These are phyloP conservation scores for Eudemis profundana DNA, from an alignment of 2,888 invertebrate genomes.

Conservation along the genomic window DNA sequence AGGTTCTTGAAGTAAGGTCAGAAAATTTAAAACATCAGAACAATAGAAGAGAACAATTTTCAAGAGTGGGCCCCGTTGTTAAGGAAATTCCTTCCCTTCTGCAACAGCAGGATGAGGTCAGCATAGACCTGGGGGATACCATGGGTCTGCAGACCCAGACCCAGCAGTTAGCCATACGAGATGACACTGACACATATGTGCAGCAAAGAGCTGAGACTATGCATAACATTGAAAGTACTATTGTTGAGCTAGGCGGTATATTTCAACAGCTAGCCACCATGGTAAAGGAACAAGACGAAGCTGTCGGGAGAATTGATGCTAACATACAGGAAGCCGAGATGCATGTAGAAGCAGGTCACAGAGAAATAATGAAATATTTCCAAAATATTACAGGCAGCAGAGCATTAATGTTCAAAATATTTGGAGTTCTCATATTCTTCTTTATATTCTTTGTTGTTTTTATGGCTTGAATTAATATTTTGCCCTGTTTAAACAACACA, in stretches of 20 bases:
- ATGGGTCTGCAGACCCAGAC: slow-evolving; percentile 76
- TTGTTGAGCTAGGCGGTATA: slow-evolving; percentile 99
- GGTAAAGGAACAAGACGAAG: slow-evolving; percentile 99
- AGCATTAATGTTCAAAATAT: slow-evolving; percentile 99
- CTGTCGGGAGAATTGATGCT: slow-evolving; percentile 98
- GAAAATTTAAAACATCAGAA: slow-evolving; percentile 99
- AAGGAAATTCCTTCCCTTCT: slow-evolving; percentile 76
- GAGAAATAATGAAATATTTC: slow-evolving; percentile 98
- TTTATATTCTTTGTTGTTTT: slow-evolving; percentile 99
- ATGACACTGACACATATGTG: slow-evolving; percentile 95
- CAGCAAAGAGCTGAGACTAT: slow-evolving; percentile 98
- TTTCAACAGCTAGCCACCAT: slow-evolving; percentile 98
- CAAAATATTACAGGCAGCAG: slow-evolving; percentile 98
- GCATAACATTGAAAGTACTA: slow-evolving; percentile 99
- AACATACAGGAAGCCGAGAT: slow-evolving; percentile 98
- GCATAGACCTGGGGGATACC: slow-evolving; percentile 92
- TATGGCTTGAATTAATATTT: slow-evolving; percentile 87
- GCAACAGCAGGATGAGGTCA: slow-evolving; percentile 90
- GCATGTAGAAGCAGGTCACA: slow-evolving; percentile 99
- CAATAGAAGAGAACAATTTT: slow-evolving; percentile 95
- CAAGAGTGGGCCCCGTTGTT: slow-evolving; percentile 75
- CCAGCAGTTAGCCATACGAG: slow-evolving; percentile 91
- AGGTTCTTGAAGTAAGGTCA: slow-evolving; percentile 97
- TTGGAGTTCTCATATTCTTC: slow-evolving; percentile 99
- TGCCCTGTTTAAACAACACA: slow-evolving; percentile 14